A percentile compares a stretch with the other conserved stretches of the same genome.
These are phyloP conservation scores for Diadumene lineata DNA, from an alignment of 92 coral and sea anemone species.

Conservation along the genomic window DNA sequence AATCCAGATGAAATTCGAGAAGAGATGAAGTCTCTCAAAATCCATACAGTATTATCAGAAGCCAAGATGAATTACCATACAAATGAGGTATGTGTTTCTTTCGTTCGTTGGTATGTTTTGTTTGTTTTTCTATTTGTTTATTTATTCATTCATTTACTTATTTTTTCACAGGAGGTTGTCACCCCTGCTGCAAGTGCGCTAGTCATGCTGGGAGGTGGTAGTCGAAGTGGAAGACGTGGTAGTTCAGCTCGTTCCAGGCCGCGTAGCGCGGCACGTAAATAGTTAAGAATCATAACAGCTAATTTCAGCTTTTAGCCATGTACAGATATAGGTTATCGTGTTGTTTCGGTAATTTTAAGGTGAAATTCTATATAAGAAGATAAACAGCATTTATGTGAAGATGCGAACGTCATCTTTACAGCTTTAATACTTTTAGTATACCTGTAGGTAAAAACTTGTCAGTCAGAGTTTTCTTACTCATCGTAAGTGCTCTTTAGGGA, in stretches of 20 bases:
- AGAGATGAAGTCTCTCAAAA: slow-evolving; percentile 56
- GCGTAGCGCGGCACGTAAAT: slow-evolving; percentile 66
- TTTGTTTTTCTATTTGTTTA: neutral
- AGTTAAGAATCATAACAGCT: neutral
- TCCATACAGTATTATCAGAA: slow-evolving; percentile 57
- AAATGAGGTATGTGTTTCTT: slow-evolving; percentile 46
- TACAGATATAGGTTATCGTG: neutral
- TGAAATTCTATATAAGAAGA: too few relatives aligned
- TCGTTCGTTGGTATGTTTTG: neutral
- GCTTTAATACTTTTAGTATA: too few relatives aligned
- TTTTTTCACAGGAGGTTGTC: slow-evolving; percentile 63
- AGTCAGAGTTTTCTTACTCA: too few relatives aligned
- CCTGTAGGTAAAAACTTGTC: too few relatives aligned
- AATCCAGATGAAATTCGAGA: slow-evolving; percentile 70
- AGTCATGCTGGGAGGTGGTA: slow-evolving; percentile 70
- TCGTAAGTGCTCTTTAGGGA: too few relatives aligned
- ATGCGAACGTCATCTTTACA: too few relatives aligned
- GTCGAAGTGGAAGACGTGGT: slow-evolving; percentile 60
- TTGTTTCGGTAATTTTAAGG: too few relatives aligned
- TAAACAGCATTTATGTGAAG: too few relatives aligned
- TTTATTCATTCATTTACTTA: neutral
- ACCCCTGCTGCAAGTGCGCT: slow-evolving; percentile 71
- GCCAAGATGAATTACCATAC: slow-evolving; percentile 72
- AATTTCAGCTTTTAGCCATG: neutral
- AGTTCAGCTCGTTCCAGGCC: slow-evolving; percentile 88